phyloP scores from a whole-genome alignment of 2,797 vertebrate genomes.

The Sphenopsis melanotis region DNA sequence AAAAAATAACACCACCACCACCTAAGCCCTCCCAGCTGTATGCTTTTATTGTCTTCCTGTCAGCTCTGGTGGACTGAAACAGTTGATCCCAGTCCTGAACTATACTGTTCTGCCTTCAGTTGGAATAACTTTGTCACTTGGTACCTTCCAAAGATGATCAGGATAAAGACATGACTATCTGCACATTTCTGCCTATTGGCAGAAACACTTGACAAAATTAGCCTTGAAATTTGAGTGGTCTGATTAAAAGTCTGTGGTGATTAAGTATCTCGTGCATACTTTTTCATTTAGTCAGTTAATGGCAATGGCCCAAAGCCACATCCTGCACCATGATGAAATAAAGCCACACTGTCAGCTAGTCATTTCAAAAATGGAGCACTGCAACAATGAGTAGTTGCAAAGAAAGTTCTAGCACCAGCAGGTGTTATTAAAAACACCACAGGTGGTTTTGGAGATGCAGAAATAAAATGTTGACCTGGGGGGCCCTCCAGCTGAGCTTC shows the following conservation, averaged over 20 bases:
- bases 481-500: not conserved
- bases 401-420: not conserved
- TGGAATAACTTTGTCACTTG: not conserved
- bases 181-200: not conserved
- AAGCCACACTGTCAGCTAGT: not conserved
- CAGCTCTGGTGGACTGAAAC: not conserved
- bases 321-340: constrained; percentile 5
- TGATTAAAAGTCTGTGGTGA: not conserved
- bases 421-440: not conserved
- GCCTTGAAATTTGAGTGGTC: not conserved
- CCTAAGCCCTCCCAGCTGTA: not conserved
- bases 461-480: not conserved
- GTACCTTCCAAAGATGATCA: not conserved
- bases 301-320: not conserved
- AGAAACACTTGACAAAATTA: not conserved
- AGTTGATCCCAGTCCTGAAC: not conserved
- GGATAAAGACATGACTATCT: not conserved
- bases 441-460: not conserved
- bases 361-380: not conserved
- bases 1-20: fast-evolving
- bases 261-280: not conserved
- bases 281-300: not conserved
- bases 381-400: not conserved
- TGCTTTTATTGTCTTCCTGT: not conserved
- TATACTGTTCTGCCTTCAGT: not conserved